These are phyloP conservation scores for Campylomormyrus numenius DNA, from an alignment of 2,113 vertebrate genomes.

Conservation along the genomic window DNA sequence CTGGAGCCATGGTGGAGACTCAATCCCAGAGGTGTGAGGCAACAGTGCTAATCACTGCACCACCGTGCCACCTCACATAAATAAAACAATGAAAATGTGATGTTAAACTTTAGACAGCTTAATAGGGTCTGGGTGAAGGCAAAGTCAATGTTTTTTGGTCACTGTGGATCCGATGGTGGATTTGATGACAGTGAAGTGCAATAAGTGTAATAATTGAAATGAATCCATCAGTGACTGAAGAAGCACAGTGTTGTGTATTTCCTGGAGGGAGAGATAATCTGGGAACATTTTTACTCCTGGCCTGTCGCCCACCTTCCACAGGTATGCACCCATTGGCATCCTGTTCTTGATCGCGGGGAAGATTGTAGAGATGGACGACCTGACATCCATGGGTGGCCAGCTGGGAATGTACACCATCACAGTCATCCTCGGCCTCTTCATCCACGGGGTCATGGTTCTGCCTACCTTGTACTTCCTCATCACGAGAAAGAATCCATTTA, in stretches of 20 bases:
- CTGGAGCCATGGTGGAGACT: not conserved
- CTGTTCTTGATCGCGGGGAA: constrained; percentile 95
- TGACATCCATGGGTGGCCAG: constrained; percentile 82
- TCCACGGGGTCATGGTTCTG: constrained; percentile 78
- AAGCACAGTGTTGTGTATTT: not conserved
- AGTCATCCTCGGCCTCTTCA: constrained; percentile 78
- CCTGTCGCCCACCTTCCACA: constrained; percentile 35
- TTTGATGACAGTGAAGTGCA: not conserved
- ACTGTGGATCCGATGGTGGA: not conserved
- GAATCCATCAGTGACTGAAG: not conserved
- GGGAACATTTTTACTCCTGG: not conserved
- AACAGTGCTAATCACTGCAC: not conserved
- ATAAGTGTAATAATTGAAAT: not conserved
- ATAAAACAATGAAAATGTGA: not conserved
- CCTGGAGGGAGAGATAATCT: not conserved
- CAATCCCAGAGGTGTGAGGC: not conserved
- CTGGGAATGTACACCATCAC: constrained; percentile 94
- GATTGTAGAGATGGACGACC: constrained; percentile 97
- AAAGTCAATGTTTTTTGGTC: not conserved
- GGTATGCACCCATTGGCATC: constrained; percentile 94
- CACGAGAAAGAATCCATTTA: constrained; percentile 85
- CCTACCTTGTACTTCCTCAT: constrained; percentile 86
- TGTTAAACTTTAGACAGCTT: not conserved
- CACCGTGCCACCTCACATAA: not conserved
- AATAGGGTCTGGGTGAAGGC: not conserved